phyloP scores from a whole-genome alignment of 2,888 invertebrate genomes.

The Pantelozetes paolii region DNA sequence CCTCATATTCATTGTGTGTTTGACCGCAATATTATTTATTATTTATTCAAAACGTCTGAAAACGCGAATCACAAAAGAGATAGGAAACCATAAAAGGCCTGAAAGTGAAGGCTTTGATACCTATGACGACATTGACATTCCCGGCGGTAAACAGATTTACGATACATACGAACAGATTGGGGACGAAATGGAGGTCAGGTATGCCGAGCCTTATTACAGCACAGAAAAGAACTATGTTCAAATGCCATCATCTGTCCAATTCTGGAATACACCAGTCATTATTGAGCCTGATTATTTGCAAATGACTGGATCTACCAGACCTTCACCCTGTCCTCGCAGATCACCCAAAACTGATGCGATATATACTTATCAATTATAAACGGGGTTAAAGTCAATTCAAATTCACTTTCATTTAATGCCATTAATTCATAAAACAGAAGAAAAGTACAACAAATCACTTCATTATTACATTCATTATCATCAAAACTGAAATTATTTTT shows the following conservation, averaged over 20 bases:
- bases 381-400: no score
- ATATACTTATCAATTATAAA: not conserved
- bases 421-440: no score
- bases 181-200: not conserved
- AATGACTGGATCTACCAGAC: not conserved
- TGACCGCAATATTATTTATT: constrained; percentile 2
- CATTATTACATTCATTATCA: no score
- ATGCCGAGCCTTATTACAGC: constrained; percentile 25
- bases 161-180: constrained; percentile 12
- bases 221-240: not conserved
- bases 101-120: not conserved
- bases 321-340: not conserved
- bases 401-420: no score
- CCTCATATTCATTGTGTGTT: not conserved
- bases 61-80: not conserved
- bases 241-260: not conserved
- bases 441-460: no score
- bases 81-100: not conserved
- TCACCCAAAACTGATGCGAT: not conserved
- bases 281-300: not conserved
- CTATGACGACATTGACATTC: constrained; percentile 18
- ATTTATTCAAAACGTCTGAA: not conserved
- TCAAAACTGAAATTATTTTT: no score
- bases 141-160: not conserved
- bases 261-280: constrained; percentile 4